phyloP scores from a whole-genome alignment of 2,888 invertebrate species.

The Monochamus alternatus region DNA sequence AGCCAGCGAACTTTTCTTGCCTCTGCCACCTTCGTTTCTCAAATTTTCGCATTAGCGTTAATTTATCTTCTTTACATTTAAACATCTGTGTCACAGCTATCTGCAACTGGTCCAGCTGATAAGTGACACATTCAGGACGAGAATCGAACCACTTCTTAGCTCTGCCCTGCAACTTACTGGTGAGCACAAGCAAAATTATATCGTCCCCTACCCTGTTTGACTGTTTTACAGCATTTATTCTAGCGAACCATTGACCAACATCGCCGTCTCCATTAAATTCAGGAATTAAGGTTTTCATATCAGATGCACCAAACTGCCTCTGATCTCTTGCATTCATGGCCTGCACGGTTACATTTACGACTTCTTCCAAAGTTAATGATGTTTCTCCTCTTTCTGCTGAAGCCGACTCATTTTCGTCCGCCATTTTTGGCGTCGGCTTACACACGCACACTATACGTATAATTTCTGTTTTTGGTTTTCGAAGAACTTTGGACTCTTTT shows the following conservation, averaged over 20 bases:
- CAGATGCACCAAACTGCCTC: neutral
- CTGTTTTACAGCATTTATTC: constrained; percentile 1
- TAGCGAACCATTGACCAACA: neutral
- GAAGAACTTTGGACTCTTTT: too few relatives aligned
- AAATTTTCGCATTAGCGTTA: constrained; percentile 19
- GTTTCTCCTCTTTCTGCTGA: too few relatives aligned
- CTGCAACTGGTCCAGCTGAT: constrained; percentile 6
- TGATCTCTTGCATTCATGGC: neutral
- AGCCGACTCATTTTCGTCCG: too few relatives aligned
- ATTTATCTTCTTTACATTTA: constrained; percentile 3
- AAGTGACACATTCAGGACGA: neutral
- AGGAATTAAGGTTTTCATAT: neutral
- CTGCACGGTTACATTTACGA: neutral
- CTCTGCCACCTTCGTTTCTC: constrained; percentile 39
- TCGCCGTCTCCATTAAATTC: neutral
- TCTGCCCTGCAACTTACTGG: neutral
- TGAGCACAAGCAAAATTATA: neutral
- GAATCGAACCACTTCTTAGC: constrained; percentile 2
- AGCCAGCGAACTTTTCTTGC: constrained; percentile 40
- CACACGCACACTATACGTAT: too few relatives aligned
- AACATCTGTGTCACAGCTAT: constrained; percentile 30
- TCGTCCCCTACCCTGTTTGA: neutral
- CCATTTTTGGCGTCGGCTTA: too few relatives aligned
- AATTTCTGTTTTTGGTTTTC: too few relatives aligned
- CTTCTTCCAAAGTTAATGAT: neutral